Evolutionary conservation across 2,113 vertebrate genomes (phyloP).

Genomic region (Trichechus manatus): DNA sequence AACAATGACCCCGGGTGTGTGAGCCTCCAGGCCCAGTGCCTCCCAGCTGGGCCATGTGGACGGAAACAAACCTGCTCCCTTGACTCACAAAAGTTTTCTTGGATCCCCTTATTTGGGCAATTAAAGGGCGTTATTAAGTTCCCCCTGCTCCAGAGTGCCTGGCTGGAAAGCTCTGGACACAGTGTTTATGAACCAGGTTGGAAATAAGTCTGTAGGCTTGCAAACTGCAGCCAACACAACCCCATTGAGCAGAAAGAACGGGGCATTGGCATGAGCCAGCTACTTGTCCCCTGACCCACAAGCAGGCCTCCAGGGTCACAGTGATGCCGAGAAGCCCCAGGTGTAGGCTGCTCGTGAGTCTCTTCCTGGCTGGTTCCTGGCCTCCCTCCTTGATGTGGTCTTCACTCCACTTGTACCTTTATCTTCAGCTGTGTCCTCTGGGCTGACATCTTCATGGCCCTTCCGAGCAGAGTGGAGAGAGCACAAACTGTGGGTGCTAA

Average conservation of each 20-base stretch:
- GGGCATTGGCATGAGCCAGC: not conserved
- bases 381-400: not conserved
- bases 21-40: not conserved
- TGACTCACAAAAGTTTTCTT: not conserved
- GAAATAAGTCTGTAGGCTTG: conserved; percentile 16
- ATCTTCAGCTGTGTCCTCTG: not conserved
- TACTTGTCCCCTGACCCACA: not conserved
- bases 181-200: conserved; percentile 27
- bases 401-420: not conserved
- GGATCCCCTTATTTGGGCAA: conserved; percentile 55
- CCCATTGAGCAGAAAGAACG: not conserved
- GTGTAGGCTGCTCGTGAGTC: rapidly evolving
- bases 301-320: not conserved
- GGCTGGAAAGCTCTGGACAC: not conserved
- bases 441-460: not conserved
- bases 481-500: not conserved
- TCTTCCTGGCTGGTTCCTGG: not conserved
- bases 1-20: rapidly evolving
- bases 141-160: not conserved
- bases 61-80: not conserved
- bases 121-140: conserved; percentile 7
- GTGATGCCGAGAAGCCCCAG: not conserved
- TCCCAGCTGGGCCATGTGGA: not conserved
- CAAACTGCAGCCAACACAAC: conserved; percentile 24
- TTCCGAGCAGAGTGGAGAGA: not conserved